Evolutionary conservation across 1,140 invertebrate species (phyloP), one percentile per base, ranked within the genome.

Genomic region (Hyles euphorbiae): DNA sequence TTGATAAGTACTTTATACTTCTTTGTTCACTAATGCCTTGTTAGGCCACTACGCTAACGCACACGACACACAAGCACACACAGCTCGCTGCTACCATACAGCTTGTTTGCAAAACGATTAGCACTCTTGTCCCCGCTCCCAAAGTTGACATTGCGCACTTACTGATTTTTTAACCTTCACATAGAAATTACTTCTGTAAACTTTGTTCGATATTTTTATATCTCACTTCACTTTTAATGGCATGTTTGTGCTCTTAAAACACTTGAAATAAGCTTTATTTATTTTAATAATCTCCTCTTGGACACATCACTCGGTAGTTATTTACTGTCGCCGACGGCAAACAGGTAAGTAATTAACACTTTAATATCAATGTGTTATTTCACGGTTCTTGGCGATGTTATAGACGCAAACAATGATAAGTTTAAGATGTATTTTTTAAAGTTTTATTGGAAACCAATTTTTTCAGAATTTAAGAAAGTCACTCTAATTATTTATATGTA

Each of bases 91-190:
- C 73, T 61, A 67, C 68, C 68, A 76, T 83, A 74, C 70, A 79
- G 67, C 63, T 60, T 88, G 73, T 86, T 88, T 88, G 83, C 68
- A 76, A 60, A 79, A 69, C 76, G 85, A 88, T 88, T 88, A 88
- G 66, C 83, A 79, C 70, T 47, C 61, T 78, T 75, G 76, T 81
- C 68, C 72, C 78, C 75, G 74, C 73, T 76, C 51, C 79, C 72
- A 78, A 82, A 83, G 82, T 81, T 78, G 78, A 84, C 83, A 86
- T 85, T 83, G 74, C 79, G 71, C 78, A 78, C 78, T 83, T 77
- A 81, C 72, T 70, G 72, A 82, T 78, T 78, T 81, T 83, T 74
- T 66, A 81, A 80, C 76, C 73, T 82, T 78, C 68, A 68, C 68
- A 67, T 68, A 74, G 60, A 77, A 77, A 86, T 81, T 73, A 72